Conservation (phyloP, 2,113 vertebrate genomes). For the Eulemur macaco region DNA sequence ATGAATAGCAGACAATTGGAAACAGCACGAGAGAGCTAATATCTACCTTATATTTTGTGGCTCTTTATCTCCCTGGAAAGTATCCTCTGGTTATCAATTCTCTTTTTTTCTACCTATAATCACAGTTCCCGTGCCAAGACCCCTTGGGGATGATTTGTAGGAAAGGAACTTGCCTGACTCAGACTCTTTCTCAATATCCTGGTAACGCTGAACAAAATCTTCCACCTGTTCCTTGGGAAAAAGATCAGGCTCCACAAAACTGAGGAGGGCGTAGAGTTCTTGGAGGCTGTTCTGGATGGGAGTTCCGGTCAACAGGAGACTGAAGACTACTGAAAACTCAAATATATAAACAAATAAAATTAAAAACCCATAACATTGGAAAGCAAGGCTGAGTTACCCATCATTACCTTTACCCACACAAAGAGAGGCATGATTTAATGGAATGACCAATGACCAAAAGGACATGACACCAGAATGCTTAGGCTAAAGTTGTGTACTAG, state of each 20-base stretch:
- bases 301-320: conserved; percentile 93
- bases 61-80: neutral
- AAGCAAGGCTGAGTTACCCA: neutral
- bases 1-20: neutral
- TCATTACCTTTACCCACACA: neutral
- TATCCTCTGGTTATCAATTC: neutral
- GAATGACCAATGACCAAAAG: neutral
- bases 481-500: neutral
- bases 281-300: conserved; percentile 95
- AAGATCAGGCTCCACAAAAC: conserved; percentile 90
- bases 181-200: conserved; percentile 83
- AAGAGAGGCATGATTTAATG: neutral
- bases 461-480: neutral
- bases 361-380: neutral
- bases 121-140: neutral
- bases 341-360: conserved; percentile 38
- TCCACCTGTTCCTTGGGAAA: conserved; percentile 86
- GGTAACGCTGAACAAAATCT: conserved; percentile 87
- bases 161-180: conserved; percentile 83
- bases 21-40: neutral
- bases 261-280: conserved; percentile 94
- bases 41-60: neutral
- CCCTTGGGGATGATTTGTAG: neutral
- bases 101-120: neutral
- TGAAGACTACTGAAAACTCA: conserved; percentile 91